Evolutionary conservation across 2,113 vertebrate genomes (phyloP), one percentile per base, ranked within the genome.

Genomic region (Telmatochromis sp.): DNA sequence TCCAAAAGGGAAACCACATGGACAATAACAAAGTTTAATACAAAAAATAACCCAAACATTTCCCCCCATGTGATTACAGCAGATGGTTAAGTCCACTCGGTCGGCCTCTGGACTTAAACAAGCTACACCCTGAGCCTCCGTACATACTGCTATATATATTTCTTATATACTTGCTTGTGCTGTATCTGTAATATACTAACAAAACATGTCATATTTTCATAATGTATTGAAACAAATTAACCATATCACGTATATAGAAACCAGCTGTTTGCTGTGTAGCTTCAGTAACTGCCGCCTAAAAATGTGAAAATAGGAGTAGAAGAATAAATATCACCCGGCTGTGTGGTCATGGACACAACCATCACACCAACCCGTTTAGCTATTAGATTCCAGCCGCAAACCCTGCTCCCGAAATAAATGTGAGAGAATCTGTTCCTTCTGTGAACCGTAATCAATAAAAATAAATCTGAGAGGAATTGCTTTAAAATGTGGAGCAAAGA

Each of bases 401-500:
- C 3, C 17, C 78, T 45, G 15, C 83, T 40, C 7, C 63, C 21
- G 33, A n/a, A 68, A 82, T 9, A 12, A 11, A 40, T 37, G 19
- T 31, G 19, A 71, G 60, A 84, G 80, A 89, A 84, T 28, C 65
- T 65, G 81, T 53, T n/a, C 33, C 35, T 35, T 42, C 60, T 31
- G 31, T 33, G 50, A 51, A 45, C 31, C 13, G 13, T 21, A 89
- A 93, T 93, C 90, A 89, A 93, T 93, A 88, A 42, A 93, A 92
- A 86, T 50, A 88, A 79, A 93, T 82, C 28, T 57, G 65, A 58
- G 7, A 33, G 73, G 63, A 82, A 88, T 83, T 83, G 40, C 33
- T 87, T 54, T 65, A 40, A 89, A 89, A 91, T 82, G 40, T 85
- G 35, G 50, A 85, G 58, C 47, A 71, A 80, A 53, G 37, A 58